Evolutionary conservation across 2,888 invertebrate species (phyloP).

Genomic region (Cheilosia variabilis): DNA sequence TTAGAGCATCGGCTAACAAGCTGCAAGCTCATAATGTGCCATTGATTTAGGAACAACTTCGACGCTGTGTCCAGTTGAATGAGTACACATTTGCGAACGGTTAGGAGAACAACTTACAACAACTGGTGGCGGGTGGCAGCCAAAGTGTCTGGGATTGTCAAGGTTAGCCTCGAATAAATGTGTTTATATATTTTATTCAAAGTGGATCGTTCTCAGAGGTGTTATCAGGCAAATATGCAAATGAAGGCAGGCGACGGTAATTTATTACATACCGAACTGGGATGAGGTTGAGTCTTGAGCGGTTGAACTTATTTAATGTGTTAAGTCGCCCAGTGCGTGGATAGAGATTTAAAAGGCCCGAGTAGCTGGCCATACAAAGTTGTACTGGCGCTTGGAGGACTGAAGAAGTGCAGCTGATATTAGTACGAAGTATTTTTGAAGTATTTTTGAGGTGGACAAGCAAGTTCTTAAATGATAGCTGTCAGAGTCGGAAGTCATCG

Average conservation of each 20-base stretch:
- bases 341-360: background rate
- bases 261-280: background rate
- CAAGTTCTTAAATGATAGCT: too few species aligned
- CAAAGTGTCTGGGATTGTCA: constrained; percentile 40
- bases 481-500: too few species aligned
- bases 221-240: constrained; percentile 36
- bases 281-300: background rate
- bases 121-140: background rate
- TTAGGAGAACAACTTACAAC: constrained; percentile 30
- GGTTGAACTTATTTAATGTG: background rate
- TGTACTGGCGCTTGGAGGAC: too few species aligned
- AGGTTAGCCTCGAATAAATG: constrained; percentile 25
- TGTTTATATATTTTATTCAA: constrained; percentile 22
- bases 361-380: too few species aligned
- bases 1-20: background rate
- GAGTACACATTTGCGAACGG: constrained; percentile 1
- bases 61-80: constrained; percentile 34
- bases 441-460: too few species aligned
- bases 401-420: too few species aligned
- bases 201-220: constrained; percentile 6
- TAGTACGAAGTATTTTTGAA: too few species aligned
- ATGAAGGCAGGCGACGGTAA: constrained; percentile 10
- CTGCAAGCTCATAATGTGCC: constrained; percentile 32
- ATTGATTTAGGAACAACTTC: constrained; percentile 58
- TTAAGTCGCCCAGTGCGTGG: background rate